Base-by-base conservation (phyloP, 2,888 invertebrate species). In the Xestoiulus laeticollis region DNA sequence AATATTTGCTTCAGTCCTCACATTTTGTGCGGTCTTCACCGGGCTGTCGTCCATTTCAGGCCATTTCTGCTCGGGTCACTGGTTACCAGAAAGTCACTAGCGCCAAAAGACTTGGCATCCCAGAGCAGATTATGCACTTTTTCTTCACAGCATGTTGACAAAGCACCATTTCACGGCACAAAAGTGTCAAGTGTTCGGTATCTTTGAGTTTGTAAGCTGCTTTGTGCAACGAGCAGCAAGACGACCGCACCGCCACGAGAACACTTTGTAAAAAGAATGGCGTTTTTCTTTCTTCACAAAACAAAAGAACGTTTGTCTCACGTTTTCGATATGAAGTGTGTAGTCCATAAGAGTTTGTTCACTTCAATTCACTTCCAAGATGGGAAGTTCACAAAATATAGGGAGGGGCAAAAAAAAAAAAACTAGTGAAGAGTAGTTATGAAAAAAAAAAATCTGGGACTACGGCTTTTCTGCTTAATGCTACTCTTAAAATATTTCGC, bases 171-270 rank as follows among this genome's bases (percentile, higher is more conserved):
- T 48, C 30, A 32, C 26, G 82, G 82, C 32, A 82, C 82, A 22
- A 82, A 82, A 82, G 82, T 82, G 82, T 82, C 82, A 32, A 78
- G 26, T 82, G 26, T 82, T n/a, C 82, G 32, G n/a, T 1, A 22
- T 32, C 32, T 30, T 30, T 22, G 82, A 16, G 82, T n/a, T n/a
- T 26, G 82, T n/a, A n/a, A 32, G 82, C 30, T 82, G 82, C 82
- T 82, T 82, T 82, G 82, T 30, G 32, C 82, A 12, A 26, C 82
- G 32, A 68, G 82, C 26, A 16, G 82, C 8, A 19, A 82, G n/a
- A 82, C 32, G 68, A 48, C 48, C 48, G 48, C 14, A 19, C 16
- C 14, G 48, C 48, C 48, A 48, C n/a, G 8, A 38, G 38, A 38
- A 82, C 30, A 82, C 26, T 30, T 5, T 14, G 82, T 12, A 38